Evolutionary conservation across 2,797 vertebrate genomes (phyloP).

Genomic region (Xerus rutilus): DNA sequence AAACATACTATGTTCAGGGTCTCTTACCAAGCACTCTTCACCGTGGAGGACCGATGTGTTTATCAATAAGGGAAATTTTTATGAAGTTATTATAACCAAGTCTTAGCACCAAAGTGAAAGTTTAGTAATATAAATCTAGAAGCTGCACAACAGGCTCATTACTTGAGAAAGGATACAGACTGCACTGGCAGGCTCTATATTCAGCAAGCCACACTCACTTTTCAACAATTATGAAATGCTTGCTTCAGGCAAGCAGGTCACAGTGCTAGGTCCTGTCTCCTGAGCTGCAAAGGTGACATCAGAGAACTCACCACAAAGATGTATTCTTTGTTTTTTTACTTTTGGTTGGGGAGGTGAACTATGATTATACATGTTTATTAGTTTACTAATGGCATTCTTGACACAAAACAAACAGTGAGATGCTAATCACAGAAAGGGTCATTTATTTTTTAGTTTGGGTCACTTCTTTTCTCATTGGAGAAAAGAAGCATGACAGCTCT

Average conservation of each 20-base stretch:
- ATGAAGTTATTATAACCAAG: background rate
- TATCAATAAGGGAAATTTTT: background rate
- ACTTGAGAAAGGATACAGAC: background rate
- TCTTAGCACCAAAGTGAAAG: background rate
- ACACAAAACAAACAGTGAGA: conserved; percentile 61
- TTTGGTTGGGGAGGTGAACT: conserved; percentile 39
- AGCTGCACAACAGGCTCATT: background rate
- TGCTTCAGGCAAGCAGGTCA: background rate
- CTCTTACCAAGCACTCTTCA: background rate
- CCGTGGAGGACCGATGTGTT: background rate
- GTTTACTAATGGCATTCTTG: conserved; percentile 59
- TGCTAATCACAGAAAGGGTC: conserved; percentile 74
- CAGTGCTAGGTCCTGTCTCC: background rate
- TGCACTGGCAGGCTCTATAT: background rate
- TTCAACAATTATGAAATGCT: background rate
- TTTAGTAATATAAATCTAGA: background rate
- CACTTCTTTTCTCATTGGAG: conserved; percentile 70
- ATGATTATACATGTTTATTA: conserved; percentile 66
- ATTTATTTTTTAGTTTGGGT: conserved; percentile 71
- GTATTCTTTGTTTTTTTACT: background rate
- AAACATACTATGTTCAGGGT: background rate
- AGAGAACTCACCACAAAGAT: conserved; percentile 3
- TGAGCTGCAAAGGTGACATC: conserved; percentile 15
- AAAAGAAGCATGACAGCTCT: conserved; percentile 71
- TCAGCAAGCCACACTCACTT: background rate